Evolutionary conservation across 35 echinoderm and acorn worm species (phyloP), one percentile per base, ranked within the genome.

Genomic region (Apostichopus japonicus): DNA sequence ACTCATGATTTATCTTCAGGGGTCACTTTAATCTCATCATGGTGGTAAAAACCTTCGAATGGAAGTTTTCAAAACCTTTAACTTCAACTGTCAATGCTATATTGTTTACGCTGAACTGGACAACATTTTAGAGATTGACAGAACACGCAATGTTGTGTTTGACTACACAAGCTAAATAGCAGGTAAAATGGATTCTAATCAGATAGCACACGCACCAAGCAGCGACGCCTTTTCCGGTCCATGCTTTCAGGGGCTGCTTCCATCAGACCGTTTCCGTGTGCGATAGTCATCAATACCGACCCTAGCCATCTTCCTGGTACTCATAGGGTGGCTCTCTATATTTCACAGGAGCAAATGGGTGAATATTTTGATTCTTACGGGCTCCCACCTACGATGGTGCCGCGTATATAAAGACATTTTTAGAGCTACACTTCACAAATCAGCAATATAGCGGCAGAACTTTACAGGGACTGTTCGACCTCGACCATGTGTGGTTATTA

Each of bases 1-100:
- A 87, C 90, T 56, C 94, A 71, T 1, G 91, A 95, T 92, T 65
- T 94, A 59, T 84, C 90, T 13, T 55, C 77, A 1, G 94, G 11
- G 91, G 91, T 8, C 94, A 95, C 63, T 92, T 95, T 17, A 92
- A 92, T 57, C 71, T 92, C 22, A 33, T 91, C 51, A n/a, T n/a
- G n/a, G n/a, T n/a, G n/a, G n/a, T n/a, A n/a, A n/a, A n/a, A 95
- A 95, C 52, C 83, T 92, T 5, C 80, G 94, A 1, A 24, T 95
- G 19, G 94, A 95, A 92, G n/a, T 95, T 92, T 33, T n/a, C 7
- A 8, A 78, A 59, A 17, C 53, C 70, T 5, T 62, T 90, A 5
- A 22, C 90, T 5, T 27, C 53, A 27, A 92, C 91, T 5, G 57
- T 95, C 16, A 95, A 93, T 59, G 91, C 92, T 33, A 23, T 92